Evolutionary conservation across 53 echinoderm and acorn worm species (phyloP), one percentile per base, ranked within the genome.

Genomic region (Temnopleurus reevesii): DNA sequence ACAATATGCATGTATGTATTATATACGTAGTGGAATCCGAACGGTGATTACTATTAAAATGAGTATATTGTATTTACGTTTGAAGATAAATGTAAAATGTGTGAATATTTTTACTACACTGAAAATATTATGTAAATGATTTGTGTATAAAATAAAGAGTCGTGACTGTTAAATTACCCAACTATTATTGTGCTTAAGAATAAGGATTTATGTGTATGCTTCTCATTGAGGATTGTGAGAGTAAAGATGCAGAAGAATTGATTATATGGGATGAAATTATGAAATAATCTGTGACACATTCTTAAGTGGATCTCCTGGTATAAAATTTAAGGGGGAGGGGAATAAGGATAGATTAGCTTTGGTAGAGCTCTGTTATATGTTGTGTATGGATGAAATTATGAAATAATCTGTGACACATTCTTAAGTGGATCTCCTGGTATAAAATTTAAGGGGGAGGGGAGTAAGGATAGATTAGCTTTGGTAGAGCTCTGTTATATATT

Each of bases 21-120:
- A 54, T 36, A 83, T 83, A 55, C 33, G 83, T 83, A 83, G 54
- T 49, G 24, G 53, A 35, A 38, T 55, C 54, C 83, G 35, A 83
- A 55, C 83, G 55, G 83, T 83, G 83, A 56, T 34, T 56, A 56
- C 26, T 45, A 77, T 77, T 44, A 77, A 7, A 21, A 55, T 55
- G 55, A 51, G 83, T 55, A 36, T 85, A 60, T 15, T 60, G 59
- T 85, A 60, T 34, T 25, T 85, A 59, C 41, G 59, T 85, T 28
- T 38, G 59, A 85, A 85, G 85, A 87, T 87, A 49, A 87, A 47
- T 87, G 88, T 87, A 87, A 87, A 87, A 87, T 87, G 88, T 87
- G 88, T 87, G 88, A 87, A 87, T 87, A 87, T 87, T 87, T 87
- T 87, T 87, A 87, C 88, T 87, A 87, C 88, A 87, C 88, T 87